Conservation (phyloP, 23 tunicate species). For the Botrylloides violaceus region DNA sequence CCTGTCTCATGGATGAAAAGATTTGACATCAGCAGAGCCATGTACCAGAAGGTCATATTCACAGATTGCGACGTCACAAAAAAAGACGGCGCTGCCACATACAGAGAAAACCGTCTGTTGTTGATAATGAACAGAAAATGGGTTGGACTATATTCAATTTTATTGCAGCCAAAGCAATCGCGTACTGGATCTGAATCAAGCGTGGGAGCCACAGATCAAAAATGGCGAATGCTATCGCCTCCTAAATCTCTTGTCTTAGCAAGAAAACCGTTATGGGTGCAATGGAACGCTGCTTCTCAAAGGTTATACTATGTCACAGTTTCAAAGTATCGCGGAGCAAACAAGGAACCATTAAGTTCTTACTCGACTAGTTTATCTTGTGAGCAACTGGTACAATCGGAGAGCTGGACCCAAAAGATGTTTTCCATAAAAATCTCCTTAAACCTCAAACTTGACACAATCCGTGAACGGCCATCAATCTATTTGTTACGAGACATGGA, state of each 20-base stretch:
- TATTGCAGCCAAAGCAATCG: neutral
- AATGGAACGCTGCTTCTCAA: slow-evolving; percentile 54
- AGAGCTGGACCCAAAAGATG: neutral
- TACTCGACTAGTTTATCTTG: slow-evolving; percentile 14
- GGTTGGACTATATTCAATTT: slow-evolving; percentile 8
- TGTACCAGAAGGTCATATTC: slow-evolving; percentile 17
- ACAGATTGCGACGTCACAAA: neutral
- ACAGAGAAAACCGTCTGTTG: slow-evolving; percentile 14
- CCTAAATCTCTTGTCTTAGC: slow-evolving; percentile 3
- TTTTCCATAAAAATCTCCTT: neutral
- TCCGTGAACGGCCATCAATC: neutral
- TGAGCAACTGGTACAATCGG: slow-evolving; percentile 29
- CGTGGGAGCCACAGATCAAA: neutral
- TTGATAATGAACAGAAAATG: slow-evolving; percentile 11
- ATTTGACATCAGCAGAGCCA: neutral
- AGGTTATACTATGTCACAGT: slow-evolving; percentile 37
- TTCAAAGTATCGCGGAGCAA: neutral
- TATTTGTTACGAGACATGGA: slow-evolving; percentile 26
- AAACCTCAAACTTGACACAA: neutral
- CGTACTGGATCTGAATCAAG: neutral
- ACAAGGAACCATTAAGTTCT: neutral
- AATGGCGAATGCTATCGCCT: neutral
- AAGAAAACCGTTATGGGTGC: slow-evolving; percentile 47
- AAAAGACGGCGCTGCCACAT: neutral
- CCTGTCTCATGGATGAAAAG: slow-evolving; percentile 8